Conservation (phyloP, 2,888 invertebrate genomes). For the Clitarchus hookeri region DNA sequence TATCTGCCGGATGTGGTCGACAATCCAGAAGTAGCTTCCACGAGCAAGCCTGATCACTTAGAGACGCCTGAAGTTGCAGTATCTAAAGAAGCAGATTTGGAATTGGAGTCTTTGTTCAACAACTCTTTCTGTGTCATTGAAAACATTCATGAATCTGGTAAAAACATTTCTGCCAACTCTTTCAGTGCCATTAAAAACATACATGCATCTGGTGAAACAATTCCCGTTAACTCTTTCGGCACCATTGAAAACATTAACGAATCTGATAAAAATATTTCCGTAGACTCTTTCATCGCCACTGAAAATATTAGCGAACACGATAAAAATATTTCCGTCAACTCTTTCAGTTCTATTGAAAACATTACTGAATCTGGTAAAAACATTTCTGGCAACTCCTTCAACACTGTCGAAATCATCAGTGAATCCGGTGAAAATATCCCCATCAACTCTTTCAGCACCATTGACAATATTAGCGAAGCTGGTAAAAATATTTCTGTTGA, state of each 20-base stretch:
- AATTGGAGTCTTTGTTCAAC: not conserved
- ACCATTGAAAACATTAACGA: not conserved
- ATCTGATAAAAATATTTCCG: not conserved
- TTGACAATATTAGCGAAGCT: not conserved
- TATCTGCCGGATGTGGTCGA: not conserved
- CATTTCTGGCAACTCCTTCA: not conserved
- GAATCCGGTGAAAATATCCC: too few species aligned
- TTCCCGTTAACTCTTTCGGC: not conserved
- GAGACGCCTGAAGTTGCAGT: not conserved
- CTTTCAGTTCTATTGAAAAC: not conserved
- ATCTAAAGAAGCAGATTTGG: slow-evolving; percentile 7
- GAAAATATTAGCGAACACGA: too few species aligned
- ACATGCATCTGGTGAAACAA: too few species aligned
- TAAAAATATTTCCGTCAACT: not conserved
- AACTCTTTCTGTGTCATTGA: not conserved
- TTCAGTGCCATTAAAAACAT: too few species aligned
- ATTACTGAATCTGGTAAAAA: not conserved
- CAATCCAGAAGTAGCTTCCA: not conserved
- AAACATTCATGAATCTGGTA: not conserved
- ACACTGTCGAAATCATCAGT: too few species aligned
- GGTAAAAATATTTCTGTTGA: not conserved
- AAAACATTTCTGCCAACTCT: not conserved
- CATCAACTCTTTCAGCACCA: not conserved
- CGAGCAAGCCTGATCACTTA: not conserved
- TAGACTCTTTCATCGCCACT: not conserved